phyloP scores from a whole-genome alignment of 2,113 vertebrate genomes.

The Dicentrarchus labrax region DNA sequence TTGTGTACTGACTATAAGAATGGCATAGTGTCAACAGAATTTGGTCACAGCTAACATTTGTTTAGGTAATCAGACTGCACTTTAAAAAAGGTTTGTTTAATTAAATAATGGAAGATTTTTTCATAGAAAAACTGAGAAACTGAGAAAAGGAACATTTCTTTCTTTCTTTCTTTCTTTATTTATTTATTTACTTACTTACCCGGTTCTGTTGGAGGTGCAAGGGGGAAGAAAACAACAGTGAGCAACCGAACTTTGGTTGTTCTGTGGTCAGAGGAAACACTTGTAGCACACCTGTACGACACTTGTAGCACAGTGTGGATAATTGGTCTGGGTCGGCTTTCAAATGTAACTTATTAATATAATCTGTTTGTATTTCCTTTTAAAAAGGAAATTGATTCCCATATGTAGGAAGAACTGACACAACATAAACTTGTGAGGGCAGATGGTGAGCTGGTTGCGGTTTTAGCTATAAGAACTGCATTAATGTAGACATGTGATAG shows the following conservation, averaged over 20 bases:
- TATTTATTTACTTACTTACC: not conserved
- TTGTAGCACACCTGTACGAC: not conserved
- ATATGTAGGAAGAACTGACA: not conserved
- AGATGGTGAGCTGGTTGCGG: conserved; percentile 2
- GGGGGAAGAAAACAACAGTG: not conserved
- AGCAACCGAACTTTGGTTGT: not conserved
- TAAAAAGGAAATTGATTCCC: not conserved
- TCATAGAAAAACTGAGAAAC: not conserved
- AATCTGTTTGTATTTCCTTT: not conserved
- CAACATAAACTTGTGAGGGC: conserved; percentile 1
- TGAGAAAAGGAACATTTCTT: not conserved
- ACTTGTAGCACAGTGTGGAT: not conserved
- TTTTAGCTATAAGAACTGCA: conserved; percentile 8
- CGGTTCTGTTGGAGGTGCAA: not conserved
- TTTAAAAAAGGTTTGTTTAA: not conserved
- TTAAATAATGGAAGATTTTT: not conserved
- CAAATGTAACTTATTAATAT: too few species aligned
- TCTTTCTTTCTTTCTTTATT: not conserved
- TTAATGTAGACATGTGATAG: conserved; percentile 22
- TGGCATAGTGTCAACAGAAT: not conserved
- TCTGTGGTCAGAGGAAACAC: not conserved
- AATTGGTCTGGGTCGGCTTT: not conserved
- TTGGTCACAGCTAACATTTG: not conserved
- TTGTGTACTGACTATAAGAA: not conserved
- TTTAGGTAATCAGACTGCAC: not conserved